A percentile compares a stretch with the other conserved stretches of the same genome.
These are phyloP conservation scores for Epizoanthus illoricatus DNA, from an alignment of 92 coral and sea anemone genomes.

Conservation along the genomic window DNA sequence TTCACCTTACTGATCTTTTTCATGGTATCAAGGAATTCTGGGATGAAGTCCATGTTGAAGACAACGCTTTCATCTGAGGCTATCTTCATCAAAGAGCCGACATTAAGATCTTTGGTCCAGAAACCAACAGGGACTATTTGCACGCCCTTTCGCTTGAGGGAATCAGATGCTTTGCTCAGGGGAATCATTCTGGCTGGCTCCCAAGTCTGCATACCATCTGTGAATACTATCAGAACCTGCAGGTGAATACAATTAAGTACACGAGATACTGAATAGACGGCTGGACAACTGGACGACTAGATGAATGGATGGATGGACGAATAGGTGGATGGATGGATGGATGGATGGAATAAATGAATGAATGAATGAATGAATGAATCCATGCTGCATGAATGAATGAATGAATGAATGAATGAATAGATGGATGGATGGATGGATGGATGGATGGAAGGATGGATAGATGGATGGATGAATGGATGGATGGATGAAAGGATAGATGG, in stretches of 20 bases:
- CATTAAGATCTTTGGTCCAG: constrained; percentile 58
- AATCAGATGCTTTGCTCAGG: constrained; percentile 51
- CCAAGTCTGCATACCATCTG: constrained; percentile 80
- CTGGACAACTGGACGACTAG: too few relatives aligned
- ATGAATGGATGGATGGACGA: too few relatives aligned
- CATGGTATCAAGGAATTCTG: constrained; percentile 62
- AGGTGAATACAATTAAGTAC: neutral
- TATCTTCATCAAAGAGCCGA: constrained; percentile 64
- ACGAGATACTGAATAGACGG: neutral
- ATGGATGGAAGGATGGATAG: too few relatives aligned
- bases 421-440: too few relatives aligned
- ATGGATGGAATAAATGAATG: too few relatives aligned
- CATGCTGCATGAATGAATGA: too few relatives aligned
- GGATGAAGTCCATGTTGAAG: constrained; percentile 67
- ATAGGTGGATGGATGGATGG: too few relatives aligned
- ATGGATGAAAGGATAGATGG: too few relatives aligned
- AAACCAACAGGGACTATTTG: constrained; percentile 73
- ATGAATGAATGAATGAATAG: too few relatives aligned
- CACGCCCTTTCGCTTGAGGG: constrained; percentile 63
- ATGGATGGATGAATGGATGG: too few relatives aligned
- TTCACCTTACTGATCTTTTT: constrained; percentile 64
- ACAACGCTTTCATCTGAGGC: constrained; percentile 54
- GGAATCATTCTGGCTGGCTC: constrained; percentile 58
- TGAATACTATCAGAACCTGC: constrained; percentile 68
- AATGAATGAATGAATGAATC: too few relatives aligned